A percentile compares a stretch with the other conserved stretches of the same genome.
Evolutionary conservation across 2,888 invertebrate species (phyloP).

Genomic region (Drosophila niveifrons): DNA sequence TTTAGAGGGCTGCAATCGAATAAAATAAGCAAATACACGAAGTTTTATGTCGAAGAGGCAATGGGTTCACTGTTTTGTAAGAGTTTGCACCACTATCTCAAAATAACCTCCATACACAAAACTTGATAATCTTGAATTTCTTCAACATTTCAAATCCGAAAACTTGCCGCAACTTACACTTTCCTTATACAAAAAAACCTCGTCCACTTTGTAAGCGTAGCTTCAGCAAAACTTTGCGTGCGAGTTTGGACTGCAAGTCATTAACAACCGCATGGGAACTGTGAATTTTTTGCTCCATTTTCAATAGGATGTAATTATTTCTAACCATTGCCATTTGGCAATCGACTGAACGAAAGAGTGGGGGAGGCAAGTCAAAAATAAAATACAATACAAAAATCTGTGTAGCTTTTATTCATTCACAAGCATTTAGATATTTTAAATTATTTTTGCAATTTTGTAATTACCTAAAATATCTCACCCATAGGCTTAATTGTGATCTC

Average conservation of each 20-base stretch:
- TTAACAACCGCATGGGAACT: slow-evolving; percentile 91
- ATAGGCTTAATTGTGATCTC: slow-evolving; percentile 83
- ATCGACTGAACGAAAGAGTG: slow-evolving; percentile 87
- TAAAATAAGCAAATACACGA: too few species aligned
- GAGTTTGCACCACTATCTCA: too few species aligned
- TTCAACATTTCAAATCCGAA: slow-evolving; percentile 15
- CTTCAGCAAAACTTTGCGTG: slow-evolving; percentile 87
- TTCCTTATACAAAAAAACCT: slow-evolving; percentile 90
- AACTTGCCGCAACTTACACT: slow-evolving; percentile 89
- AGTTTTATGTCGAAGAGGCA: too few species aligned
- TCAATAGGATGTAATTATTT: slow-evolving; percentile 94
- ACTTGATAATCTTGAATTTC: not conserved
- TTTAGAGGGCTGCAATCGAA: too few species aligned
- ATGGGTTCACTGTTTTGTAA: too few species aligned
- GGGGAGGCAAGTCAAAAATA: not conserved
- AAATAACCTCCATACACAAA: too few species aligned
- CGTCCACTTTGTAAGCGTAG: slow-evolving; percentile 92
- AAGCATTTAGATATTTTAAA: slow-evolving; percentile 12
- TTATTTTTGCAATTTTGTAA: slow-evolving; percentile 10
- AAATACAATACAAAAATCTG: slow-evolving; percentile 23
- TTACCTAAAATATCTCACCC: slow-evolving; percentile 75
- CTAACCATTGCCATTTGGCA: slow-evolving; percentile 93
- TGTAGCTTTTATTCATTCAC: slow-evolving; percentile 4
- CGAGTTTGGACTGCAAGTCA: slow-evolving; percentile 90
- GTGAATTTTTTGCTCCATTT: slow-evolving; percentile 90